A percentile compares a stretch with the other conserved stretches of the same genome.
phyloP scores from a whole-genome alignment of 1,140 invertebrate genomes.

The Leptestheria dahalacensis region DNA sequence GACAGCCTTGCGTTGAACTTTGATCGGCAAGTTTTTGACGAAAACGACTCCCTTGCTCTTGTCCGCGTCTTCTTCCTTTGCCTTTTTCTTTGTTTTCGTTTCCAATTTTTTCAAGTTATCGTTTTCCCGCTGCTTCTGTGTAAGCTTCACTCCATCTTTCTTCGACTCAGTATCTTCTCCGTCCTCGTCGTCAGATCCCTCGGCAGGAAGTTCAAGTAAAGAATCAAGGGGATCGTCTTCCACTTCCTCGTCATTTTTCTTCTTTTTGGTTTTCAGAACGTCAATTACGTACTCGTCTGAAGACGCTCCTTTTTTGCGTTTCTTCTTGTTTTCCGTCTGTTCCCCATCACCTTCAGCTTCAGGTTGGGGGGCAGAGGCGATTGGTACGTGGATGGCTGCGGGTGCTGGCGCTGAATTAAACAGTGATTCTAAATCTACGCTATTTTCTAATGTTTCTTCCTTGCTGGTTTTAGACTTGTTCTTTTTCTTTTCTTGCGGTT shows the following conservation, averaged over 20 bases:
- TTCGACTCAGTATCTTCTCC: conserved; percentile 1
- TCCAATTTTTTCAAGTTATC: conserved; percentile 5
- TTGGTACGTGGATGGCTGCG: neutral
- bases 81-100: neutral
- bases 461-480: neutral
- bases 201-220: neutral
- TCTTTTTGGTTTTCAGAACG: neutral
- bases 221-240: neutral
- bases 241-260: neutral
- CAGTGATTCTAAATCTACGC: neutral
- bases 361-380: neutral
- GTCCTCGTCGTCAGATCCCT: conserved; percentile 1
- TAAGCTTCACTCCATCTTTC: neutral
- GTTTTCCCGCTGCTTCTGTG: conserved; percentile 4
- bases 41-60: neutral
- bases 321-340: neutral
- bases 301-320: neutral
- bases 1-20: conserved; percentile 1
- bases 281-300: conserved; percentile 3
- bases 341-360: neutral
- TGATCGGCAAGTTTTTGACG: conserved; percentile 15
- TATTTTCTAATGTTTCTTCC: neutral
- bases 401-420: neutral
- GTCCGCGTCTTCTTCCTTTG: neutral
- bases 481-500: neutral